Base-by-base conservation (phyloP, 2,888 invertebrate species). In the Mimas tiliae region DNA sequence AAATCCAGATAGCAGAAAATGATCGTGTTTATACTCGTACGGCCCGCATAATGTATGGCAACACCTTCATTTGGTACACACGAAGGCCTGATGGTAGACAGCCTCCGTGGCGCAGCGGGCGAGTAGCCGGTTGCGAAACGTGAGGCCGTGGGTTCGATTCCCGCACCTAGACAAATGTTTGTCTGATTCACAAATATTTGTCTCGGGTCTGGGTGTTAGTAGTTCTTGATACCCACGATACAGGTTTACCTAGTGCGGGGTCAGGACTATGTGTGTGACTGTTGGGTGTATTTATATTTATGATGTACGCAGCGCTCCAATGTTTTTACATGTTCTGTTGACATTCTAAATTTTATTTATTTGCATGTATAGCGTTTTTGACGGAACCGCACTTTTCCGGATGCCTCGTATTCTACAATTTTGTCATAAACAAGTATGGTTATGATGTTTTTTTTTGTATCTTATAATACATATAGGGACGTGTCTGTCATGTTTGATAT, bases 1-100 rank as follows among this genome's bases (percentile, higher is more conserved):
- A 74, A 77, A 78, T 71, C 19, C 64, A 64, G 70, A 73, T 69
- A 69, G 63, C 66, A 55, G 65, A 27, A 66, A 70, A 71, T 68
- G 58, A 67, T 65, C 62, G 51, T 50, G 50, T 34, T 64, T 64
- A 16, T 38, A 11, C 12, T 16, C 19, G 21, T 27, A 42, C 11
- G 16, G 33, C 45, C 45, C 21, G 65, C 45, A 42, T 65, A 16
- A 48, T 51, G 21, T 63, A 27, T 47, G 52, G 42, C 47, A 42
- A 65, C 45, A 11, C 64, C 52, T 64, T 53, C 64, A 65, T 53
- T 53, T n/a, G 14, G 65, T 38, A 58, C 42, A 58, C 58, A 38
- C 16, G 55, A 21, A 52, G n/a, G 19, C 52, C 38, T 34, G 51
- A 64, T 52, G 64, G 52, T n/a, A n/a, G n/a, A n/a, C n/a, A n/a